phyloP scores from a whole-genome alignment of 1,140 invertebrate species.

The Cotesia vestalis region DNA sequence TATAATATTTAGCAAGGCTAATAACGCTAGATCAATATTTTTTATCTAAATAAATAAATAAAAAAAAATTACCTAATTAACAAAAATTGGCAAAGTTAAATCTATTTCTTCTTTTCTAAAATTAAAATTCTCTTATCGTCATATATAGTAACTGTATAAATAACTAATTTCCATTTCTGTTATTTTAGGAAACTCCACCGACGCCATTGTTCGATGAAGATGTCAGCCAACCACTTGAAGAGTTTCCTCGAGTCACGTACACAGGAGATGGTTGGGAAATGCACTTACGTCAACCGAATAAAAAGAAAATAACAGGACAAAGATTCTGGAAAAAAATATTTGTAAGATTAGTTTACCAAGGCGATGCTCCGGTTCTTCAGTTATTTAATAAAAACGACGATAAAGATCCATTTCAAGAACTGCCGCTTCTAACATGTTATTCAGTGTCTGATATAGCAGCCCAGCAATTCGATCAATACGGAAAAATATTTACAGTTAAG shows the following conservation, averaged over 20 bases:
- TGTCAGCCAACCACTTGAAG: conserved; percentile 89
- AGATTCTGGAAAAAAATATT: conserved; percentile 98
- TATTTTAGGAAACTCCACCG: conserved; percentile 78
- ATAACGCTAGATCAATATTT: no score
- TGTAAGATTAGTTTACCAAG: conserved; percentile 80
- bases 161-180: conserved; percentile 26
- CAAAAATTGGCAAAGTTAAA: neutral
- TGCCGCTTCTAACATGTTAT: conserved; percentile 92
- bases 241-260: conserved; percentile 85
- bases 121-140: conserved; percentile 21
- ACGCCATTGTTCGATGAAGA: conserved; percentile 96
- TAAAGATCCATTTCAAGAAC: conserved; percentile 92
- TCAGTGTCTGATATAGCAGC: conserved; percentile 91
- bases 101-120: no score
- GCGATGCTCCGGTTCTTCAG: conserved; percentile 85
- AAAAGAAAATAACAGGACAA: conserved; percentile 98
- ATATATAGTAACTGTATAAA: neutral
- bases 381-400: conserved; percentile 85
- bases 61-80: conserved; percentile 36
- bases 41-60: neutral
- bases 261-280: conserved; percentile 94
- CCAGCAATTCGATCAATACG: conserved; percentile 97
- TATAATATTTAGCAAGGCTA: no score
- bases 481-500: conserved; percentile 99
- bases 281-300: conserved; percentile 93